A percentile compares a stretch with the other conserved stretches of the same genome.
Conservation (phyloP, 2,888 invertebrate species). For the Tryphoninae sp. region DNA sequence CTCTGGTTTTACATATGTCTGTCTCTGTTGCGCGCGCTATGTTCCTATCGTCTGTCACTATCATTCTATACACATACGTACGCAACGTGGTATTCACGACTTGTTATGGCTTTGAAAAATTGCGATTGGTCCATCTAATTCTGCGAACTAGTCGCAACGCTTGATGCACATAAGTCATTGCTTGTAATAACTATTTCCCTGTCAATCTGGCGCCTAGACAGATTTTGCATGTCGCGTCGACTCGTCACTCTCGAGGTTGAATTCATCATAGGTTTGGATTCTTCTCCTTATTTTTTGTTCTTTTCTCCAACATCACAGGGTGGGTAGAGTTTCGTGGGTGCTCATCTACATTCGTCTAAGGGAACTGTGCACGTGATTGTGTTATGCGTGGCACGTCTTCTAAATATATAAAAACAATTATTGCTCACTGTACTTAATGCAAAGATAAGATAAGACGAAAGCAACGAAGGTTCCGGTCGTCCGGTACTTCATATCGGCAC, state of each 20-base stretch:
- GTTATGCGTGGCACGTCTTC: too few relatives aligned
- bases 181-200: slow-evolving; percentile 10
- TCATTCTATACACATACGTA: background rate
- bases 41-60: background rate
- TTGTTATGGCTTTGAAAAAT: too few relatives aligned
- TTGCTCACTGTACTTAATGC: slow-evolving; percentile 13
- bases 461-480: background rate
- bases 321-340: too few relatives aligned
- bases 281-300: background rate
- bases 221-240: slow-evolving; percentile 31
- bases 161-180: too few relatives aligned
- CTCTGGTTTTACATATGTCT: slow-evolving; percentile 51
- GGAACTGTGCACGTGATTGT: too few relatives aligned
- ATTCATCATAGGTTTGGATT: background rate
- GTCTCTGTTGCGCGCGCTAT: slow-evolving; percentile 37
- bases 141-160: too few relatives aligned
- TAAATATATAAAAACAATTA: slow-evolving; percentile 12
- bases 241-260: slow-evolving; percentile 39
- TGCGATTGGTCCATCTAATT: too few relatives aligned
- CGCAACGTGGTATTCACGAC: too few relatives aligned
- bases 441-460: background rate
- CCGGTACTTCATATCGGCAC: background rate
- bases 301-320: too few relatives aligned
- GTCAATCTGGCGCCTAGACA: slow-evolving; percentile 1
- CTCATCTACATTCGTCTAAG: too few relatives aligned